Conservation (phyloP, 2,797 vertebrate species). For the Cyprinodon diabolis region DNA sequence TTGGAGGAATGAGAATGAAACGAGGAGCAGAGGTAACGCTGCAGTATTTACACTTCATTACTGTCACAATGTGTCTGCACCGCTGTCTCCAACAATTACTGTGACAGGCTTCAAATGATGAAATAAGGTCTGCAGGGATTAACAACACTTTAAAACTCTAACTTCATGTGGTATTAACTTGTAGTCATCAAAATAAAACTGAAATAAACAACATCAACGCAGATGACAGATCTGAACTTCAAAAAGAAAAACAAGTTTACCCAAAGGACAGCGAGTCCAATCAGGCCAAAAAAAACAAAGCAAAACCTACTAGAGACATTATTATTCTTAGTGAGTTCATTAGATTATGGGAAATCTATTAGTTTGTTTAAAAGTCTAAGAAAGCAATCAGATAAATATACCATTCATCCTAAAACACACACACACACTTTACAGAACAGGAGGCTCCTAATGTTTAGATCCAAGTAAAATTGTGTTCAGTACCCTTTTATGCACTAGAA, state of each 20-base stretch:
- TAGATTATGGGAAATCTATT: background rate
- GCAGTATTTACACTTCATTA: constrained; percentile 17
- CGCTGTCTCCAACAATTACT: constrained; percentile 10
- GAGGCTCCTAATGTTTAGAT: background rate
- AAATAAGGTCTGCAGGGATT: constrained; percentile 13
- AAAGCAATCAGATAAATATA: too few relatives aligned
- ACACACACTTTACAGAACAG: background rate
- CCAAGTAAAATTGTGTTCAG: background rate
- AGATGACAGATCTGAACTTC: constrained; percentile 2
- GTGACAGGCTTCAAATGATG: constrained; percentile 12
- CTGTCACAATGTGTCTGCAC: constrained; percentile 6
- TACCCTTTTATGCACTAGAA: background rate
- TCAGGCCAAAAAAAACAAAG: background rate
- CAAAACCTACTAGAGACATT: background rate
- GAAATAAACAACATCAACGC: constrained; percentile 4
- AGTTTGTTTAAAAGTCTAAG: too few relatives aligned
- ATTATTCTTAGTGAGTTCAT: background rate
- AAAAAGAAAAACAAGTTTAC: constrained; percentile 4
- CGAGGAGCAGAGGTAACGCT: background rate
- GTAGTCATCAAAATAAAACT: constrained; percentile 3
- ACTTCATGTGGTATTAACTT: background rate
- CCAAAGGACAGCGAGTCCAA: background rate
- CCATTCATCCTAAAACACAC: background rate
- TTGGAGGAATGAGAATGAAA: background rate
- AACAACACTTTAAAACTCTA: background rate